These are phyloP conservation scores for Dolichallabes microphthalmus DNA, from an alignment of 2,113 vertebrate species.

Conservation along the genomic window DNA sequence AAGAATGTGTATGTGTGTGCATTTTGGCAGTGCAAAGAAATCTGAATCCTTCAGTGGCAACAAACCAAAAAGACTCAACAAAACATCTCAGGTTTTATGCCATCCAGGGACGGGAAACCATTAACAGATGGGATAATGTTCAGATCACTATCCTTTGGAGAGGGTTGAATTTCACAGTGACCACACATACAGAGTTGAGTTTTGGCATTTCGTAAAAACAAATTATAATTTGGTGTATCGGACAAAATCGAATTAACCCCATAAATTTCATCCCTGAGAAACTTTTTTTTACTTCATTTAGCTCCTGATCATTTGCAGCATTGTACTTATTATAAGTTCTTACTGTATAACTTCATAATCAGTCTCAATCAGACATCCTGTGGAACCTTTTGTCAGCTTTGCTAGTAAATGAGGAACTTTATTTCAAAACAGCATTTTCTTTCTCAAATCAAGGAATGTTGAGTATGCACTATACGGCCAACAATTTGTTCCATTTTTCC, in stretches of 20 bases:
- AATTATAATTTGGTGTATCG: background rate
- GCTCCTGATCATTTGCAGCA: background rate
- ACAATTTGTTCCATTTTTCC: background rate
- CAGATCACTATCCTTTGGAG: background rate
- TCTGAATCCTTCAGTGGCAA: conserved; percentile 9
- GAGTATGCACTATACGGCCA: background rate
- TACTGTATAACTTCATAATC: background rate
- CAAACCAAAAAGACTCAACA: background rate
- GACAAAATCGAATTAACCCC: background rate
- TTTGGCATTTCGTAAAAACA: conserved; percentile 4
- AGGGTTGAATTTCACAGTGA: background rate
- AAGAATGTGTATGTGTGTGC: conserved; percentile 15
- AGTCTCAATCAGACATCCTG: background rate
- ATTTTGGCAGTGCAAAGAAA: conserved; percentile 12
- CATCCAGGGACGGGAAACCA: conserved; percentile 15
- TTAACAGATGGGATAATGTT: conserved; percentile 25
- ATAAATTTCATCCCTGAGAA: background rate
- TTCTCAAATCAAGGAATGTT: background rate
- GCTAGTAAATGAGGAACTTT: background rate
- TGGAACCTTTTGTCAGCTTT: background rate
- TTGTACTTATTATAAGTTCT: background rate
- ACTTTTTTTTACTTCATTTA: background rate
- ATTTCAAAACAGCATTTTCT: background rate
- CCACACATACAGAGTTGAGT: conserved; percentile 4
- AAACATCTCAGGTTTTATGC: conserved; percentile 8